These are phyloP conservation scores for Rhynchophorus ferrugineus DNA, from an alignment of 1,140 invertebrate genomes.

Conservation along the genomic window DNA sequence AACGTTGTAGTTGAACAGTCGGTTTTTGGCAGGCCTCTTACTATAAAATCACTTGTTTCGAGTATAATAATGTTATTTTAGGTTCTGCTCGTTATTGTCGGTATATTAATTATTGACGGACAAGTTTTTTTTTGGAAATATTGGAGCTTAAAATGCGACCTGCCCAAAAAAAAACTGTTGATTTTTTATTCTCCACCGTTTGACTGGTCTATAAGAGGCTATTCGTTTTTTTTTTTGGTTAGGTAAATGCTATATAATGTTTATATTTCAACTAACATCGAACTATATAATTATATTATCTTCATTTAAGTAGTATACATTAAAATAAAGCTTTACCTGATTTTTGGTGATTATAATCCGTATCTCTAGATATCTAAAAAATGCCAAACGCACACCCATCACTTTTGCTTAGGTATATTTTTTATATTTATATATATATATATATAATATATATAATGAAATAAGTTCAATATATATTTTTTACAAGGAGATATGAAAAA, in stretches of 20 bases:
- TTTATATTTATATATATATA: slow-evolving; percentile 21
- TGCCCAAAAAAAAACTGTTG: no score
- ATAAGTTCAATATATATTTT: slow-evolving; percentile 23
- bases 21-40: no score
- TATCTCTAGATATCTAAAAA: slow-evolving; percentile 24
- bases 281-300: slow-evolving; percentile 34
- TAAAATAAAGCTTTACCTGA: slow-evolving; percentile 42
- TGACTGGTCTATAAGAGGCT: slow-evolving; percentile 39
- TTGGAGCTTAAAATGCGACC: no score
- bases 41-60: no score
- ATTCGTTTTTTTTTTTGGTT: slow-evolving; percentile 30
- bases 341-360: slow-evolving; percentile 33
- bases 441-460: slow-evolving; percentile 29
- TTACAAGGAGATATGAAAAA: slow-evolving; percentile 40
- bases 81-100: no score
- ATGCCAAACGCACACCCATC: slow-evolving; percentile 27
- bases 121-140: no score
- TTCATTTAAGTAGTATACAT: slow-evolving; percentile 36
- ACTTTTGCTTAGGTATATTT: neutral
- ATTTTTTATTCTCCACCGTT: no score
- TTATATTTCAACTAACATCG: slow-evolving; percentile 42
- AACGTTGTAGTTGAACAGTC: no score
- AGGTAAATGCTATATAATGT: slow-evolving; percentile 32
- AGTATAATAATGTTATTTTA: no score
- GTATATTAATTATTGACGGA: no score